Evolutionary conservation across 2,888 invertebrate genomes (phyloP).

Genomic region (Patella caerulea): DNA sequence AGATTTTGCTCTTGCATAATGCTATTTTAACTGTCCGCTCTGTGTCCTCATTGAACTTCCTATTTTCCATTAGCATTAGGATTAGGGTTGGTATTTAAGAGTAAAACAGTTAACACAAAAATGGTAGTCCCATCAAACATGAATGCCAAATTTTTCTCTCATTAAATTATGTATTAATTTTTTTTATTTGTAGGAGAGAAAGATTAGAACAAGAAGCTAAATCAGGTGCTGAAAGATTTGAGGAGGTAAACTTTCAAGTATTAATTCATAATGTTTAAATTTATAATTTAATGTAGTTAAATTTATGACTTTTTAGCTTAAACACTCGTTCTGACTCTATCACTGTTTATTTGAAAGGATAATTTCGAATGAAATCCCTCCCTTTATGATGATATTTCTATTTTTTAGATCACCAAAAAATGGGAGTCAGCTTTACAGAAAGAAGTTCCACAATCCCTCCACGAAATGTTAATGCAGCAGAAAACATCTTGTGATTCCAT

Average conservation of each 20-base stretch:
- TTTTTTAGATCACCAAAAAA: slow-evolving; percentile 70
- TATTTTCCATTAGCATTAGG: no score
- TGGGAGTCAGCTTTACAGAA: slow-evolving; percentile 71
- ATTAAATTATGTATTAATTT: background rate
- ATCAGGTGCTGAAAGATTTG: slow-evolving; percentile 69
- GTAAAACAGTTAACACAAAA: no score
- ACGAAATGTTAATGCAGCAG: slow-evolving; percentile 71
- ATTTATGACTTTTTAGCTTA: no score
- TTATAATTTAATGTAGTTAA: no score
- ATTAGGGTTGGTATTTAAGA: no score
- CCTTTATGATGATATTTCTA: background rate
- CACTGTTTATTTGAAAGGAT: no score
- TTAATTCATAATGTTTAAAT: background rate
- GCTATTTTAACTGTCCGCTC: no score
- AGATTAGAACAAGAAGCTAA: slow-evolving; percentile 71
- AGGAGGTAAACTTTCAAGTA: slow-evolving; percentile 61
- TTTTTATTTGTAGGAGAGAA: slow-evolving; percentile 63
- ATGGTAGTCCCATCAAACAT: no score
- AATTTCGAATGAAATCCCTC: background rate
- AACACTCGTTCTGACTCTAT: no score
- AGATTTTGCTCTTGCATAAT: no score
- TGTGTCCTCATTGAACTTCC: no score
- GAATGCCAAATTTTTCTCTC: no score
- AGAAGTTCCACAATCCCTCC: slow-evolving; percentile 70
- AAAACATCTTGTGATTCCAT: slow-evolving; percentile 70